Evolutionary conservation across 2,113 vertebrate species (phyloP), one percentile per base, ranked within the genome.

Genomic region (Chaetura pelagica): DNA sequence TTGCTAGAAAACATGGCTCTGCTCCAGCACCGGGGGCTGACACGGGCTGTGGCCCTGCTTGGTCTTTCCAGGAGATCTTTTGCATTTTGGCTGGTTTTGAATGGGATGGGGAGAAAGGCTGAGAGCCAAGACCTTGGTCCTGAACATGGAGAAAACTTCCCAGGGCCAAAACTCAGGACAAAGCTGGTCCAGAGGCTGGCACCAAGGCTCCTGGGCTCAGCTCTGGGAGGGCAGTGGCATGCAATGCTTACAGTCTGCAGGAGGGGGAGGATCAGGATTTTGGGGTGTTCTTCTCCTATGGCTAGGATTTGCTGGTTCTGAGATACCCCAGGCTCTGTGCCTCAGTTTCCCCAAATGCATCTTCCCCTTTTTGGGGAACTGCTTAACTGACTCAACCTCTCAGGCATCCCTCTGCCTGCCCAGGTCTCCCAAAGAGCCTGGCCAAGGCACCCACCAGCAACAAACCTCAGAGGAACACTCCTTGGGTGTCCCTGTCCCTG

Each of bases 11-110:
- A 10, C 55, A 10, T 7, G 4, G 51, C 58, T 3, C 5, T 5
- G 46, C 64, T 38, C 69, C 11, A 2, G 38, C 38, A 27, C 30
- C 3, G 0, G 9, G 44, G 24, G 38, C 38, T 48, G 49, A 4
- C 7, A 1, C 2, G 0, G 29, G 62, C 7, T 9, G 0, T 6
- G 3, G 10, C 17, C 8, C 73, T 4, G 4, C 23, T 49, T 4
- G 6, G 2, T 7, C 68, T 24, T 44, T 6, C 54, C 81, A 34
- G n/a, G 7, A 57, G 14, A 62, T 35, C 42, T 58, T 17, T 21
- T 22, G 30, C 12, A 2, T 55, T 69, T 30, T 18, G 20, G 40
- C 20, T 64, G 38, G 14, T 19, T 69, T 86, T 21, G 38, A 58
- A 26, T 29, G 63, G 38, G 63, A 23, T 27, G 32, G 32, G 40